Percentiles rank a stretch among this genome's conserved stretches.
Conservation (phyloP, 2,113 vertebrate genomes). For the Struthidea cinerea region DNA sequence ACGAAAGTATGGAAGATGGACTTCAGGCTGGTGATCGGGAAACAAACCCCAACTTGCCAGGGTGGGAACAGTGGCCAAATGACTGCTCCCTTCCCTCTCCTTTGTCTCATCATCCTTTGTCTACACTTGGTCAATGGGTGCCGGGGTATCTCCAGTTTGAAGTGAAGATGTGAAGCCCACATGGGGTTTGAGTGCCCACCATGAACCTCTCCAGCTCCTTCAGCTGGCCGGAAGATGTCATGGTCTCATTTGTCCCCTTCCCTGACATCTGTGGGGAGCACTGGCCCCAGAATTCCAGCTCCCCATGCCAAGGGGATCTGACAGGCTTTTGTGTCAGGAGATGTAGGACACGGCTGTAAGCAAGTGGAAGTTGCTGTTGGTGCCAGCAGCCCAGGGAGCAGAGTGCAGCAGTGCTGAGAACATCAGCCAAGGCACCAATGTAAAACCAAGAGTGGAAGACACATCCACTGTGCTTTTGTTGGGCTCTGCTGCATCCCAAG, state of each 20-base stretch:
- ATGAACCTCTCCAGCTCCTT: not conserved
- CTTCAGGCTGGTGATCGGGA: constrained; percentile 36
- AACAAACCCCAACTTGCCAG: constrained; percentile 16
- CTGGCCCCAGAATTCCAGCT: not conserved
- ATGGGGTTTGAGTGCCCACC: not conserved
- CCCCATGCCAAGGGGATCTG: not conserved
- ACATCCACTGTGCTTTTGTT: not conserved
- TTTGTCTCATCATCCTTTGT: not conserved
- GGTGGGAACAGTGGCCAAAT: not conserved
- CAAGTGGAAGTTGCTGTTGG: not conserved
- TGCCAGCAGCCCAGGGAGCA: not conserved
- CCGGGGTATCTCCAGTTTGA: not conserved
- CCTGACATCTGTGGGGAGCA: not conserved
- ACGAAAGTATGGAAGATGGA: constrained; percentile 54
- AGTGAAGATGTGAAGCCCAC: not conserved
- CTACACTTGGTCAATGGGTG: not conserved
- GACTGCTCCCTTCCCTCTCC: not conserved
- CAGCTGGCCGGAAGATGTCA: not conserved
- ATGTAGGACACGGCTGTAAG: not conserved
- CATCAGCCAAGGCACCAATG: not conserved
- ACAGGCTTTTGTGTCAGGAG: not conserved
- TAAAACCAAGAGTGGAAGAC: not conserved
- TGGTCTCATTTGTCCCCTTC: not conserved
- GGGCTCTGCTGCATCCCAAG: not conserved
- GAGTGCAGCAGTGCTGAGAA: not conserved